Evolutionary conservation across 2,888 invertebrate genomes (phyloP), one percentile per base, ranked within the genome.

Genomic region (Agriopis marginaria): DNA sequence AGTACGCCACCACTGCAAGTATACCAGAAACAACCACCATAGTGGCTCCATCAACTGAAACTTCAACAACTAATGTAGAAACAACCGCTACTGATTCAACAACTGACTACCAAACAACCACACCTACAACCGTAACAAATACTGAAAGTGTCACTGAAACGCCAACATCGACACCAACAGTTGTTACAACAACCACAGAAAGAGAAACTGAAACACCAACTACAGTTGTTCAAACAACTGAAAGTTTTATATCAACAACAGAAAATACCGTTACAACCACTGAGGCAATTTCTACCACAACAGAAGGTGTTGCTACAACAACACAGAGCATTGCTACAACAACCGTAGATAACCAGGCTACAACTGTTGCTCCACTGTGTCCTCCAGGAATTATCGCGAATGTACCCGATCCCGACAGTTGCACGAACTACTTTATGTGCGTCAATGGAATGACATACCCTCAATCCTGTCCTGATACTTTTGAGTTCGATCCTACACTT

Each of bases 401-500:
- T 60, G 68, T 85, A 0, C 77, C 86, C 0, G 82, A 86, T 63
- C 87, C 86, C 3, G 74, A 75, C 0, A 17, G 70, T 0, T 88
- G 88, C 14, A 71, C 80, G 59, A 73, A 79, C 0, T 88, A 81
- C 74, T 87, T 77, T 53, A 72, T 86, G 71, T 89, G 89, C 40
- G 68, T 79, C 0, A 77, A 73, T 4, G 82, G 84, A 0, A 58
- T 66, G 0, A 76, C 83, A 0, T 67, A 83, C 0, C 74, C 78
- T n/a, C 63, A 83, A 4, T 74, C 74, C n/a, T 86, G 86, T 50
- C 64, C 77, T 4, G 60, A 7, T 3, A 84, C 82, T 0, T 78
- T 75, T 3, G 86, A 87, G 42, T 87, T 82, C 50, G 76, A 83
- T 47, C 67, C 76, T 0, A 58, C 50, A 0, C 3, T 63, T 0